phyloP scores from a whole-genome alignment of 2,888 invertebrate species.

The Mamestra brassicae region DNA sequence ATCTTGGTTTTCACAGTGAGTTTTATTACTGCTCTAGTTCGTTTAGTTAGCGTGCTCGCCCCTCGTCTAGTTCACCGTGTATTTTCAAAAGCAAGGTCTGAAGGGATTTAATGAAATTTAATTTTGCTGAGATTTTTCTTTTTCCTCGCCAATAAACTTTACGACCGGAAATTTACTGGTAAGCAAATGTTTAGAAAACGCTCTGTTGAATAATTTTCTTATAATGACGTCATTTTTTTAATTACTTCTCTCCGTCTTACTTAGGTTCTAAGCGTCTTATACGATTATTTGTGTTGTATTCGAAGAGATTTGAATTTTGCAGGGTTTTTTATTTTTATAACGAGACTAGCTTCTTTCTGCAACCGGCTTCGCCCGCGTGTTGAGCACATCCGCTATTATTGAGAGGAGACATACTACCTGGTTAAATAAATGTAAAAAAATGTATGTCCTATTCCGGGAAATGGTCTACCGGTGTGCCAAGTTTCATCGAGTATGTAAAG shows the following conservation, averaged over 20 bases:
- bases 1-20: neutral
- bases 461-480: no score
- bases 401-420: no score
- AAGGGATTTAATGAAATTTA: constrained; percentile 71
- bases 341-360: neutral
- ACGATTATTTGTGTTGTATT: constrained; percentile 22
- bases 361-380: no score
- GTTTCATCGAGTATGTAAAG: no score
- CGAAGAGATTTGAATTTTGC: constrained; percentile 20
- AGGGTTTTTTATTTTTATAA: neutral
- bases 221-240: constrained; percentile 64
- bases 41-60: neutral
- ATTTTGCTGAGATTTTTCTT: constrained; percentile 69
- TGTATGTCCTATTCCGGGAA: no score
- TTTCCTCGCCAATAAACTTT: constrained; percentile 67
- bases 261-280: constrained; percentile 28
- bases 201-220: constrained; percentile 57
- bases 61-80: constrained; percentile 30
- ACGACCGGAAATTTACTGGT: constrained; percentile 67
- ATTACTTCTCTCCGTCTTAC: constrained; percentile 55
- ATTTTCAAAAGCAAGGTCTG: constrained; percentile 56
- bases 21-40: no score
- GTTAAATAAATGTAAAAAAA: no score
- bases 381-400: no score
- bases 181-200: constrained; percentile 68